A percentile compares a stretch with the other conserved stretches of the same genome.
These are phyloP conservation scores for Sminthurinus aureus DNA, from an alignment of 2,888 invertebrate species.

Conservation along the genomic window DNA sequence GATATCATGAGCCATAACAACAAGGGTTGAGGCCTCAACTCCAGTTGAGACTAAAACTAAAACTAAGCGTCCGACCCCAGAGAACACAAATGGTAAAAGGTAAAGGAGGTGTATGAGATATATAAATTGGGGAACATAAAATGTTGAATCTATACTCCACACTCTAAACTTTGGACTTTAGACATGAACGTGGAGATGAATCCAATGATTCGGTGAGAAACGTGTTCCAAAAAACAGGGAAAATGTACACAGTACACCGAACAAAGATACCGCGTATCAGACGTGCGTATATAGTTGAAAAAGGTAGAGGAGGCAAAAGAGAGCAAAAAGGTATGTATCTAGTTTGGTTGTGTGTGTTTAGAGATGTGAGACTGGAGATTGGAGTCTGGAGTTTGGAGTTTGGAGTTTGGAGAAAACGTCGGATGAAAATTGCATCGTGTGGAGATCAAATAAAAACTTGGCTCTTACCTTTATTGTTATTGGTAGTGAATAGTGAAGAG, in stretches of 20 bases:
- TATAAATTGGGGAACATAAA: no score
- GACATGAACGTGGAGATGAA: neutral
- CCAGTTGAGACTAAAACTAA: neutral
- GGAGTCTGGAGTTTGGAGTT: neutral
- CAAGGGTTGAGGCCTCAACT: neutral
- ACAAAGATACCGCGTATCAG: no score
- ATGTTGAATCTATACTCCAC: no score
- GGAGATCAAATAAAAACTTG: constrained; percentile 38
- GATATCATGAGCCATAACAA: constrained; percentile 31
- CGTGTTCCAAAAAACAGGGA: neutral
- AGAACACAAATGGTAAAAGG: neutral
- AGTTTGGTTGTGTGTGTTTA: no score
- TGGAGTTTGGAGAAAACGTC: neutral
- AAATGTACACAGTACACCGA: no score
- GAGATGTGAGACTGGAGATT: neutral
- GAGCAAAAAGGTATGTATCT: no score
- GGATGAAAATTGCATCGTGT: constrained; percentile 16
- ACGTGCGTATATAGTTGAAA: no score
- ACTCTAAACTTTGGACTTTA: no score
- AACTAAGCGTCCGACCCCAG: neutral
- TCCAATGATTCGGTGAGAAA: constrained; percentile 19
- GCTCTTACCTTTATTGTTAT: constrained; percentile 39
- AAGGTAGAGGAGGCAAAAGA: no score
- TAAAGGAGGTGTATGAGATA: neutral
- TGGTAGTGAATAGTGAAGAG: constrained; percentile 33